Evolutionary conservation across 2,888 invertebrate genomes (phyloP).

Genomic region (Perizoma flavofasciatum): DNA sequence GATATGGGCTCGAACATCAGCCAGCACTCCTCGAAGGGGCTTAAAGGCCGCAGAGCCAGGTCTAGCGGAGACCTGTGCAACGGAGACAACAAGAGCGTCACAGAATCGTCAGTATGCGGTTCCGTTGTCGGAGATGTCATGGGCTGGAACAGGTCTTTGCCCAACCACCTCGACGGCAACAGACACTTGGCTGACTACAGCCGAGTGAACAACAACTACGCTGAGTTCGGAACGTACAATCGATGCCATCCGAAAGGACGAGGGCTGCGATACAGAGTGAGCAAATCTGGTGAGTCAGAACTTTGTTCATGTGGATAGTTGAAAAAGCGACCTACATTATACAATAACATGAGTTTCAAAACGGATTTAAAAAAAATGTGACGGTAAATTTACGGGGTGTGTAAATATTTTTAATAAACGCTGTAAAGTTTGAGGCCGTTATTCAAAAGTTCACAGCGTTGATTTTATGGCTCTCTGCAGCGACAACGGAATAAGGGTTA

Average conservation of each 20-base stretch:
- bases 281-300: slow-evolving; percentile 72
- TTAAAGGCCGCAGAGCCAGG: slow-evolving; percentile 88
- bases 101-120: slow-evolving; percentile 78
- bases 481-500: slow-evolving; percentile 37
- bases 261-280: slow-evolving; percentile 74
- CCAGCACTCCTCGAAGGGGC: slow-evolving; percentile 89
- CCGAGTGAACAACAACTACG: slow-evolving; percentile 83
- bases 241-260: slow-evolving; percentile 75
- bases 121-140: slow-evolving; percentile 79
- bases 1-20: slow-evolving; percentile 92
- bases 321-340: not conserved
- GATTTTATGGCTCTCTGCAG: slow-evolving; percentile 45
- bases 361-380: not conserved
- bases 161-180: slow-evolving; percentile 87
- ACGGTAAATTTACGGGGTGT: slow-evolving; percentile 14
- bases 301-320: slow-evolving; percentile 3
- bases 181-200: slow-evolving; percentile 82
- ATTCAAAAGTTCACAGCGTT: slow-evolving; percentile 42
- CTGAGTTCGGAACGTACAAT: slow-evolving; percentile 74
- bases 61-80: slow-evolving; percentile 91
- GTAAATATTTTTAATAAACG: slow-evolving; percentile 27
- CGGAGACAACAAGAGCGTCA: slow-evolving; percentile 79
- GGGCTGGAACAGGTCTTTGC: slow-evolving; percentile 85
- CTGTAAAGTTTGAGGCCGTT: slow-evolving; percentile 34
- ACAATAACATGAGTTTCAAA: no score